These are phyloP conservation scores for Caenorhabditis remanei DNA, from an alignment of 1,140 invertebrate genomes.

Conservation along the genomic window DNA sequence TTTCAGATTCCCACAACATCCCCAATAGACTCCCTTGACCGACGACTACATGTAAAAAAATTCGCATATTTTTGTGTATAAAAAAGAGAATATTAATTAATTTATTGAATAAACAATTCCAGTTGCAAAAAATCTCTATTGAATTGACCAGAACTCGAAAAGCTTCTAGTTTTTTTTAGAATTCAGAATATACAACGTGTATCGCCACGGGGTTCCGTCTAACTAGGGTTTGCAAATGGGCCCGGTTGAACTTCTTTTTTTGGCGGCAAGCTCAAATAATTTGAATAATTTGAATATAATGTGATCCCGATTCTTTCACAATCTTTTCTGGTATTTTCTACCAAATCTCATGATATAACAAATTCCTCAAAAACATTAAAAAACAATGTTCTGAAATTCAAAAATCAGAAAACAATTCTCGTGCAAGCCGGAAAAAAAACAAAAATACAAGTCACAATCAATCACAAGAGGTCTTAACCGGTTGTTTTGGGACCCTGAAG, in stretches of 20 bases:
- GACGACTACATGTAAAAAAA: neutral
- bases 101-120: conserved; percentile 6
- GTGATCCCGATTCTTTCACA: too few species aligned
- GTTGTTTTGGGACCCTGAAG: neutral
- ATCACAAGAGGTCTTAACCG: neutral
- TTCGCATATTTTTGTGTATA: neutral
- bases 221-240: too few species aligned
- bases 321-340: too few species aligned
- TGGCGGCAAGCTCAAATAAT: too few species aligned
- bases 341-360: neutral
- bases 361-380: neutral
- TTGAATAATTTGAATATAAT: too few species aligned
- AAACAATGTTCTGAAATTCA: too few species aligned
- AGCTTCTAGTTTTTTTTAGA: too few species aligned
- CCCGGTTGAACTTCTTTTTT: too few species aligned
- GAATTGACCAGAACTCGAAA: neutral
- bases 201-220: too few species aligned
- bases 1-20: conserved; percentile 41
- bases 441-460: neutral
- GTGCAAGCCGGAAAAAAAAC: neutral
- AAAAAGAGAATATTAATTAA: neutral
- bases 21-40: neutral
- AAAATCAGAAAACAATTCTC: too few species aligned
- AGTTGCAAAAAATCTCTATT: too few species aligned
- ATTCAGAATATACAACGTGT: too few species aligned